phyloP scores from a whole-genome alignment of 2,113 vertebrate genomes.

The Oncorhynchus kisutch region DNA sequence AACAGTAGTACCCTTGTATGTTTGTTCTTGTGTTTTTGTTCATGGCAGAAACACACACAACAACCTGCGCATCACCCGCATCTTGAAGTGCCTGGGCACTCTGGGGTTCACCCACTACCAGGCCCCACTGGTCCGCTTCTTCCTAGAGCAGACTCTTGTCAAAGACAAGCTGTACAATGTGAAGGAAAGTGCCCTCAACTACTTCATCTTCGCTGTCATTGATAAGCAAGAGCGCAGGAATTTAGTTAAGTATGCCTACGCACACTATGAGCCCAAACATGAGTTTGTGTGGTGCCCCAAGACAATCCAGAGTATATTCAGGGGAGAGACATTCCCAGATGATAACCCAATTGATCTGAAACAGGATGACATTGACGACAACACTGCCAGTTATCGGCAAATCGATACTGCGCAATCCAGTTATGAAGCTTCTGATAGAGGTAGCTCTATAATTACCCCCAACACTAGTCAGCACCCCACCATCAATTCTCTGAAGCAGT shows the following conservation, averaged over 20 bases:
- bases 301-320: slow-evolving; percentile 64
- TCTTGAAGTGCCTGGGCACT: slow-evolving; percentile 90
- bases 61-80: slow-evolving; percentile 88
- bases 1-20: not conserved
- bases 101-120: slow-evolving; percentile 83
- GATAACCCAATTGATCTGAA: too few relatives aligned
- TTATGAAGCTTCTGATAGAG: too few relatives aligned
- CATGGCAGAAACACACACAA: slow-evolving; percentile 80
- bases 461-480: too few relatives aligned
- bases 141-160: slow-evolving; percentile 84
- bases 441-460: too few relatives aligned
- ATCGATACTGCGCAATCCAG: too few relatives aligned
- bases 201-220: slow-evolving; percentile 87
- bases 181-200: slow-evolving; percentile 86
- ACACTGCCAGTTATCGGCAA: too few relatives aligned
- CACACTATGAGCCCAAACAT: slow-evolving; percentile 60
- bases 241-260: slow-evolving; percentile 81
- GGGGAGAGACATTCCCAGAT: too few relatives aligned
- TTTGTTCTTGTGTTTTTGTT: slow-evolving; percentile 10
- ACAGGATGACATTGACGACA: not conserved
- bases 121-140: slow-evolving; percentile 85
- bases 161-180: slow-evolving; percentile 62
- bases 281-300: slow-evolving; percentile 86
- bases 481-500: too few relatives aligned
- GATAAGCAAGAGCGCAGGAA: slow-evolving; percentile 69